These are phyloP conservation scores for Phalloptychus januarius DNA, from an alignment of 2,797 vertebrate species.

Conservation along the genomic window DNA sequence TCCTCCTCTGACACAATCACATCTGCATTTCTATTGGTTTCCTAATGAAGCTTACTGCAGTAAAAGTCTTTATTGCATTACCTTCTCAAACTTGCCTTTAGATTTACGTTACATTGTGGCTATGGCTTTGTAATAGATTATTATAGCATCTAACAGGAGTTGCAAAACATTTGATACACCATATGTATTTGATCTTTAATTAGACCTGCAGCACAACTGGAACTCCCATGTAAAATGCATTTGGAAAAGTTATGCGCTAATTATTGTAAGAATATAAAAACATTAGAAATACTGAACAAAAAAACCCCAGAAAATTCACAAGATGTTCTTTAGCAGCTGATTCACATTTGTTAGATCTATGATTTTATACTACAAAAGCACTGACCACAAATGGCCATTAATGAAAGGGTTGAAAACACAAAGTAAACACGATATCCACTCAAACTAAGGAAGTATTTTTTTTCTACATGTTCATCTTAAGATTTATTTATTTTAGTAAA, in stretches of 20 bases:
- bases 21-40: constrained; percentile 4
- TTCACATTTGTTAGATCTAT: constrained; percentile 1
- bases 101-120: constrained; percentile 34
- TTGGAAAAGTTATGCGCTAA: background rate
- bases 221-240: background rate
- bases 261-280: background rate
- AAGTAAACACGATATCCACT: background rate
- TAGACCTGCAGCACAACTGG: constrained; percentile 17
- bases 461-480: too few species aligned
- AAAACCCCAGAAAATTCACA: background rate
- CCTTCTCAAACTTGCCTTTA: background rate
- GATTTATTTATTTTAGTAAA: background rate
- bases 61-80: background rate
- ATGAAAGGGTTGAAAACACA: background rate
- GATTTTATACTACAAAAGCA: background rate
- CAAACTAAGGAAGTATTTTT: background rate
- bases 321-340: background rate
- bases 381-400: background rate
- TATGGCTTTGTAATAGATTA: constrained; percentile 24
- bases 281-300: background rate
- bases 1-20: constrained; percentile 7
- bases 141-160: constrained; percentile 43
- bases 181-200: constrained; percentile 36
- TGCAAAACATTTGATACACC: constrained; percentile 44
- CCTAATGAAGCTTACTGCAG: background rate